Evolutionary conservation across 2,888 invertebrate genomes (phyloP), one percentile per base, ranked within the genome.

Genomic region (Julus scandinavius): DNA sequence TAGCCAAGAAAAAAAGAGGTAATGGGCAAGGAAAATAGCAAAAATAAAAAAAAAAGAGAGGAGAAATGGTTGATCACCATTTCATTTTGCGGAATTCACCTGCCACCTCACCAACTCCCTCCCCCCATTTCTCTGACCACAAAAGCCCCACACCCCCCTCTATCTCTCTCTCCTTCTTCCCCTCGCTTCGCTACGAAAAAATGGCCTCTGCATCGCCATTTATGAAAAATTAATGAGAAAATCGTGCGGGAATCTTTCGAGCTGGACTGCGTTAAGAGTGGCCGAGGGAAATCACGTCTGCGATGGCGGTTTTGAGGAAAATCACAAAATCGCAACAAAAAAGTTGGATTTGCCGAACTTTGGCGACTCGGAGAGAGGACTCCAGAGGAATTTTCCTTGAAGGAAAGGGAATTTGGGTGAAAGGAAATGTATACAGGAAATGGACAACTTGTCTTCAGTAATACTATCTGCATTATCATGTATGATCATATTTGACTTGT

Each of bases 61-160:
- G 50, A 85, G 50, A 85, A 85, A 85, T 49, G 45, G 50, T 85
- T 85, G 85, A 85, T 85, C 45, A 85, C 45, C 85, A n/a, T 85
- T 85, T 85, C 85, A 85, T 85, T 85, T 50, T 85, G 85, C 80
- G 80, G 80, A 38, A 80, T 80, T 80, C 80, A 80, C 80, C 80
- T 38, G 80, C 80, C 80, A 2, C 29, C 50, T 50, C 50, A 17
- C 5, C 6, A 45, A 7, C 45, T 7, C 45, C 63, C 63, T 3
- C 17, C n/a, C 6, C 63, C 63, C 20, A 17, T 63, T 13, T 13
- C 20, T 38, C 80, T 80, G 80, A 80, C 80, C 80, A 80, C 80
- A 80, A 80, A 80, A 38, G 38, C 13, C 38, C 38, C 80, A 38
- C 80, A 11, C 9, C 29, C 15, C n/a, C 63, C 20, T 9, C 20